Evolutionary conservation across 1,140 invertebrate species (phyloP).

Genomic region (Formica selysi): DNA sequence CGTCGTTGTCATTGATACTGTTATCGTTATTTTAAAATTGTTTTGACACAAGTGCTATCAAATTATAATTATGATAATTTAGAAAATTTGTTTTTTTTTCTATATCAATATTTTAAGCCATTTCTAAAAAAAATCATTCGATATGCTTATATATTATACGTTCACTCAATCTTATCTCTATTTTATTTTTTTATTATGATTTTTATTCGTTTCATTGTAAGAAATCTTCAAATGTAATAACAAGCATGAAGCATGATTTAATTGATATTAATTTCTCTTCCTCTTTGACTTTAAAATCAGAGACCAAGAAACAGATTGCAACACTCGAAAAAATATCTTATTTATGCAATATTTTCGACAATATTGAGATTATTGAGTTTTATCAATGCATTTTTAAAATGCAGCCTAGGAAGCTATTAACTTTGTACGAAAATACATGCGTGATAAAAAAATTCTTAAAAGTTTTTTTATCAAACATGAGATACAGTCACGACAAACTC

Average conservation of each 20-base stretch:
- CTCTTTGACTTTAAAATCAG: neutral
- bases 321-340: neutral
- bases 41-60: slow-evolving; percentile 10
- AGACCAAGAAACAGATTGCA: neutral
- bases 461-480: neutral
- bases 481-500: slow-evolving; percentile 7
- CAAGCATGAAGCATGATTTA: neutral
- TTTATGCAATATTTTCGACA: neutral
- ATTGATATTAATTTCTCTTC: neutral
- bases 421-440: neutral
- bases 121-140: neutral
- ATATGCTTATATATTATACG: neutral
- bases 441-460: neutral
- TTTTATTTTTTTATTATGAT: neutral
- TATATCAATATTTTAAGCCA: neutral
- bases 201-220: neutral
- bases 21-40: slow-evolving; percentile 6
- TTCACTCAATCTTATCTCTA: neutral
- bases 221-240: neutral
- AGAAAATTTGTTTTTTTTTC: neutral
- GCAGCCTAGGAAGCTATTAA: neutral
- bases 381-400: neutral
- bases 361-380: slow-evolving; percentile 12
- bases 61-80: neutral
- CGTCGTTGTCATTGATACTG: slow-evolving; percentile 2